Evolutionary conservation across 2,797 vertebrate species (phyloP), one percentile per base, ranked within the genome.

Genomic region (Lepilemur septentrionalis): DNA sequence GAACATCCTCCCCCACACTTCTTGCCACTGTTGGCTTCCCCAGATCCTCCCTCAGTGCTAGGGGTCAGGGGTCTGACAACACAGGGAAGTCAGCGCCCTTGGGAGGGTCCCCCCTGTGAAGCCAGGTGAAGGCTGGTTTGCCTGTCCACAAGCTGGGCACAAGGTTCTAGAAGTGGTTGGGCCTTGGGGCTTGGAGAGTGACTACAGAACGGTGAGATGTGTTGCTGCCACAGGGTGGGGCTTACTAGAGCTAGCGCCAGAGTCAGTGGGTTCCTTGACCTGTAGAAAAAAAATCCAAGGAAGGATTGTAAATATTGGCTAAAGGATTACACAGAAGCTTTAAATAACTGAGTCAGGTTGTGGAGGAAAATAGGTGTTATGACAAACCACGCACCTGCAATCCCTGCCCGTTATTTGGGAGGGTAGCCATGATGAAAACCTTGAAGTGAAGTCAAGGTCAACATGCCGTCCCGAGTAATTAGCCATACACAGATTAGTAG

Each of bases 391-490:
- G 14, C 65, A 85, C 73, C 78, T 94, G 69, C 52, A 30, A 38
- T n/a, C 72, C n/a, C 67, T 48, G 63, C 59, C 55, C 48, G 91
- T 38, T 67, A 32, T 75, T 80, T n/a, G 79, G 73, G 55, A 94
- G 80, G 61, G 57, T 22, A 79, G 67, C 48, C 2, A 1, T 69
- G 43, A 67, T 4, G 63, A 41, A 91, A 85, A 86, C 41, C 89
- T 96, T 76, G 4, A 46, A 82, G 69, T 7, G 52, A 93, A 95
- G 89, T 22, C 95, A 59, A 80, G 94, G 83, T 96, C 97, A 88
- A 50, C 70, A 4, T 72, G 30, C 20, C 3, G 2, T 25, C 80
- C 92, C 72, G 78, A 95, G 94, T 89, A 96, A 88, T 89, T 43
- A 91, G 48, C 97, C 50, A 38, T 41, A 82, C 30, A 4, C 7